A percentile compares a stretch with the other conserved stretches of the same genome.
Conservation (phyloP, 2,888 invertebrate genomes). For the Drosophila melanosoma region DNA sequence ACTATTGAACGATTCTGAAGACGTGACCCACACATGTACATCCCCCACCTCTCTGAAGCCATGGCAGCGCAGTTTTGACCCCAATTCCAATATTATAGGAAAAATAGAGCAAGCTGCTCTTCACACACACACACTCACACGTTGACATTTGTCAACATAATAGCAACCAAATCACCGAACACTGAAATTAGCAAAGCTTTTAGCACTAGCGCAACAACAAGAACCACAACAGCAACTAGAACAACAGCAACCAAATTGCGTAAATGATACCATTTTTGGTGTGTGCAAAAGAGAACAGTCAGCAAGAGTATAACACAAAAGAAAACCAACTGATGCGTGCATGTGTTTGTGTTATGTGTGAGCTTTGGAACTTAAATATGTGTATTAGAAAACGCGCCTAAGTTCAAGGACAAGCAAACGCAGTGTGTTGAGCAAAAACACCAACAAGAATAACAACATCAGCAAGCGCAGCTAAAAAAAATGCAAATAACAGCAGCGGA, state of each 20-base stretch:
- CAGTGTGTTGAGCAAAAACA: conserved; percentile 43
- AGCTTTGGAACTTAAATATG: conserved; percentile 53
- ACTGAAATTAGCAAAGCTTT: conserved; percentile 46
- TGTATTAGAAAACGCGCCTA: conserved; percentile 74
- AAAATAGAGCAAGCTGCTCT: conserved; percentile 13
- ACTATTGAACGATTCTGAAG: conserved; percentile 27
- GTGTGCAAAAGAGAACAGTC: conserved; percentile 50
- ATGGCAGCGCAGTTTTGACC: conserved; percentile 26
- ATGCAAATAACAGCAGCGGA: conserved; percentile 49
- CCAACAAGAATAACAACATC: conserved; percentile 25
- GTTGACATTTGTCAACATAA: conserved; percentile 23
- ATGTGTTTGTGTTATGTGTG: conserved; percentile 37
- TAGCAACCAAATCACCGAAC: conserved; percentile 24
- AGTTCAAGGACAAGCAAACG: conserved; percentile 75
- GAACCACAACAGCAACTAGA: conserved; percentile 22
- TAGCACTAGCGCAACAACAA: conserved; percentile 31
- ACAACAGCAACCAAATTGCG: conserved; percentile 60
- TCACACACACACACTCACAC: conserved; percentile 1
- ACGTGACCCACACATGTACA: conserved; percentile 29
- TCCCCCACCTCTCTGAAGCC: neutral
- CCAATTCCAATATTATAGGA: conserved; percentile 40
- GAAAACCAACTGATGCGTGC: conserved; percentile 29
- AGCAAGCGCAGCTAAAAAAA: conserved; percentile 62
- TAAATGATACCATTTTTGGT: conserved; percentile 73
- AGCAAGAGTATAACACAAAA: conserved; percentile 43